Evolutionary conservation across 2,888 invertebrate genomes (phyloP).

Genomic region (Trachelus iudaicus): DNA sequence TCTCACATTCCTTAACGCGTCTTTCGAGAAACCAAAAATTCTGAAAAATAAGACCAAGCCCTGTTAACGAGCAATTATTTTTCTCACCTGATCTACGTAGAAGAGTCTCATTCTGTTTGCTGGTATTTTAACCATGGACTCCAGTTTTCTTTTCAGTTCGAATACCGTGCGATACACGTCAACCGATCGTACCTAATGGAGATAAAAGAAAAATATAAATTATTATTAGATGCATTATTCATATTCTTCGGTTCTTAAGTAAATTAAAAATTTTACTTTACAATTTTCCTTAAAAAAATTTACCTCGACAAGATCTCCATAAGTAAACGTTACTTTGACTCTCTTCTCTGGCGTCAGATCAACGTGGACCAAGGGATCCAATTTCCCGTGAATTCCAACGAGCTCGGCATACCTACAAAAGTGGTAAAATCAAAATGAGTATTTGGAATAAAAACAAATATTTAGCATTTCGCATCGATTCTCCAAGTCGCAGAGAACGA

Average conservation of each 20-base stretch:
- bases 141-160: slow-evolving; percentile 84
- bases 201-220: slow-evolving; percentile 6
- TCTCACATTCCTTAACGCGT: slow-evolving; percentile 33
- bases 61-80: slow-evolving; percentile 8
- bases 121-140: slow-evolving; percentile 83
- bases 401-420: slow-evolving; percentile 81
- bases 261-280: neutral
- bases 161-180: slow-evolving; percentile 76
- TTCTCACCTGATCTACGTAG: slow-evolving; percentile 82
- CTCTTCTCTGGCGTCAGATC: slow-evolving; percentile 88
- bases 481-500: slow-evolving; percentile 6
- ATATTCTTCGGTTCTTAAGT: neutral
- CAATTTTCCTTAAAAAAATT: neutral
- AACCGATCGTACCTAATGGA: slow-evolving; percentile 58
- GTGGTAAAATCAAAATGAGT: slow-evolving; percentile 23
- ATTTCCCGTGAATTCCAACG: slow-evolving; percentile 85
- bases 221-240: neutral
- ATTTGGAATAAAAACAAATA: slow-evolving; percentile 39
- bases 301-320: slow-evolving; percentile 80
- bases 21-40: slow-evolving; percentile 39
- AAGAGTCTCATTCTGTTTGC: slow-evolving; percentile 88
- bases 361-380: slow-evolving; percentile 90
- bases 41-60: slow-evolving; percentile 30
- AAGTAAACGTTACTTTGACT: slow-evolving; percentile 86
- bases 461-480: slow-evolving; percentile 5